These are phyloP conservation scores for Neodiprion fabricii DNA, from an alignment of 1,140 invertebrate genomes.

Conservation along the genomic window DNA sequence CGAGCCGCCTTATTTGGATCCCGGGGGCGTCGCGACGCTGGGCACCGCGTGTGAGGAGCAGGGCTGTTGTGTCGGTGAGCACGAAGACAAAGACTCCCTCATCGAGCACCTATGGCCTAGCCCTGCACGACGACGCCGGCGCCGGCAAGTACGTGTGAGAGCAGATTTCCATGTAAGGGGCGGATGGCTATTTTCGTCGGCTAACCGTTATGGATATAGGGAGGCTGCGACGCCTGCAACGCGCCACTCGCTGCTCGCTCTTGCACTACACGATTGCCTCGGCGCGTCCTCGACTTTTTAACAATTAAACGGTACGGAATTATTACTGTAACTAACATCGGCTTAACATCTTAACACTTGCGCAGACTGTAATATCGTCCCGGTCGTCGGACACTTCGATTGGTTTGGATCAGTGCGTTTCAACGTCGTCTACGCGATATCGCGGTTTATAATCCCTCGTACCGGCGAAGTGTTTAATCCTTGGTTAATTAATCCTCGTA, in stretches of 20 bases:
- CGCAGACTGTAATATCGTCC: too few relatives aligned
- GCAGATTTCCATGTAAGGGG: conserved; percentile 55
- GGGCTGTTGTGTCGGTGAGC: background rate
- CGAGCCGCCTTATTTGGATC: conserved; percentile 58
- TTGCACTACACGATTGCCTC: conserved; percentile 46
- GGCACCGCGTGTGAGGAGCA: conserved; percentile 19
- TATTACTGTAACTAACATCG: background rate
- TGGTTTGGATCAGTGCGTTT: background rate
- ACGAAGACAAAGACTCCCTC: conserved; percentile 40
- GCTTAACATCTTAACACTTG: too few relatives aligned
- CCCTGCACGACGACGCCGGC: conserved; percentile 25
- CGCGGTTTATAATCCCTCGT: too few relatives aligned
- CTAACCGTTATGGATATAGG: conserved; percentile 56
- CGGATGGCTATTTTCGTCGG: conserved; percentile 54
- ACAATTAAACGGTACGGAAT: conserved; percentile 37
- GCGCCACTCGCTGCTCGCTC: conserved; percentile 50
- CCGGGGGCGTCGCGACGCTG: conserved; percentile 44
- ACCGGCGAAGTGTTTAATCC: too few relatives aligned
- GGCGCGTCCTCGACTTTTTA: conserved; percentile 41
- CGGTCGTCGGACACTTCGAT: background rate
- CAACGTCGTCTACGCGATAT: too few relatives aligned
- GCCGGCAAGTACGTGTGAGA: conserved; percentile 29
- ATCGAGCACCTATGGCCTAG: conserved; percentile 48
- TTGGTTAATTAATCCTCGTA: too few relatives aligned
- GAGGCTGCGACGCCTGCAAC: conserved; percentile 47